Conservation (phyloP, 2,888 invertebrate species). For the Hipparchia semele region DNA sequence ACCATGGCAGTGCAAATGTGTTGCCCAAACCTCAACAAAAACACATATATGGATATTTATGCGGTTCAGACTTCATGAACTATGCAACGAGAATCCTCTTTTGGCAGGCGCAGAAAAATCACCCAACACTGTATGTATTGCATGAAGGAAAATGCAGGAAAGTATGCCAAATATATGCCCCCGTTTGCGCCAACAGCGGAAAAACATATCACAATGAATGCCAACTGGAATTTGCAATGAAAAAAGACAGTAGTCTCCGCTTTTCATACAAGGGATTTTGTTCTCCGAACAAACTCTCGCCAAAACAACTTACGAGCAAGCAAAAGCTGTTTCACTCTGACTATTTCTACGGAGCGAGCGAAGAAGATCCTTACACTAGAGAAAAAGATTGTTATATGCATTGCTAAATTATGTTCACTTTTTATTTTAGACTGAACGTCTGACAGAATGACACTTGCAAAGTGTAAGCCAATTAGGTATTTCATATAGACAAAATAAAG, state of each 20-base stretch:
- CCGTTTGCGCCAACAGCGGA: slow-evolving; percentile 42
- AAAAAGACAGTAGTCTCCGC: slow-evolving; percentile 19
- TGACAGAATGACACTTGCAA: too few species aligned
- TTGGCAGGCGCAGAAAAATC: slow-evolving; percentile 33
- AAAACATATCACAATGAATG: slow-evolving; percentile 45
- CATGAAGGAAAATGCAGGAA: slow-evolving; percentile 41
- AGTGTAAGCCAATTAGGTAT: too few species aligned
- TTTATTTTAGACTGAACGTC: too few species aligned
- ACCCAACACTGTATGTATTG: slow-evolving; percentile 36
- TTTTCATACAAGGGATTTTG: slow-evolving; percentile 30
- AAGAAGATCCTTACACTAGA: neutral
- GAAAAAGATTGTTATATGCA: neutral
- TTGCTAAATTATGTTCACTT: neutral
- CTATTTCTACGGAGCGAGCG: neutral
- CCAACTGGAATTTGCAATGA: slow-evolving; percentile 41
- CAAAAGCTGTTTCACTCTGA: neutral
- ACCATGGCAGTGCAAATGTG: slow-evolving; percentile 12
- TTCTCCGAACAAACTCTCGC: neutral
- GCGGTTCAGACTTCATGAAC: slow-evolving; percentile 44
- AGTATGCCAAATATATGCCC: slow-evolving; percentile 41
- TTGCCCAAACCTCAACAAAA: slow-evolving; percentile 35
- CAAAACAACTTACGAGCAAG: neutral
- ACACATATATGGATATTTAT: slow-evolving; percentile 37
- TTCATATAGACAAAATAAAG: too few species aligned
- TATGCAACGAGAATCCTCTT: slow-evolving; percentile 37